Percentiles rank a stretch among this genome's conserved stretches.
phyloP scores from a whole-genome alignment of 2,888 invertebrate genomes.

The Magallana nippona region DNA sequence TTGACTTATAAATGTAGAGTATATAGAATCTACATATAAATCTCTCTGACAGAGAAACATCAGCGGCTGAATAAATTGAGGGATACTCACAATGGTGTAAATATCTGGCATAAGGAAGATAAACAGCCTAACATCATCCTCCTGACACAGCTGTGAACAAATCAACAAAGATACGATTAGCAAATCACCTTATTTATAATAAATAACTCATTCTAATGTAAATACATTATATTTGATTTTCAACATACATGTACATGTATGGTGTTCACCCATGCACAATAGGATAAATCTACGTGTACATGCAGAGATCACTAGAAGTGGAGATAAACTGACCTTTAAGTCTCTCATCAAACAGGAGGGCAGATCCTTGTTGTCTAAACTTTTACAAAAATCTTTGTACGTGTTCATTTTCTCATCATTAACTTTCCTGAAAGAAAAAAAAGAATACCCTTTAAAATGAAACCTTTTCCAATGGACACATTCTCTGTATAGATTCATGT shows the following conservation, averaged over 20 bases:
- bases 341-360: slow-evolving; percentile 86
- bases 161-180: not conserved
- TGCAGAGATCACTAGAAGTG: not conserved
- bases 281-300: not conserved
- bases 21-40: no score
- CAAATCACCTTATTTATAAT: no score
- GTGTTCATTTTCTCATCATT: slow-evolving; percentile 89
- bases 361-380: slow-evolving; percentile 83
- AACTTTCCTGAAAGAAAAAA: slow-evolving; percentile 80
- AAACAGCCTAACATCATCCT: slow-evolving; percentile 92
- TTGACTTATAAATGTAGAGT: no score
- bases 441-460: slow-evolving; percentile 38
- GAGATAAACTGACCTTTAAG: slow-evolving; percentile 83
- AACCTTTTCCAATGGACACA: no score
- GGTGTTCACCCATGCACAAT: not conserved
- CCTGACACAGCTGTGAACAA: slow-evolving; percentile 87
- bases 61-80: not conserved
- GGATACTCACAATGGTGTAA: slow-evolving; percentile 85
- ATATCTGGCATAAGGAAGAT: slow-evolving; percentile 96
- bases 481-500: no score
- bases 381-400: slow-evolving; percentile 93
- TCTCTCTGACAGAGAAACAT: not conserved
- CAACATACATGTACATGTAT: not conserved
- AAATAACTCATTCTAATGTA: not conserved
- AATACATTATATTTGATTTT: not conserved